phyloP scores from a whole-genome alignment of 2,888 invertebrate species.

The Gortyna flavago region DNA sequence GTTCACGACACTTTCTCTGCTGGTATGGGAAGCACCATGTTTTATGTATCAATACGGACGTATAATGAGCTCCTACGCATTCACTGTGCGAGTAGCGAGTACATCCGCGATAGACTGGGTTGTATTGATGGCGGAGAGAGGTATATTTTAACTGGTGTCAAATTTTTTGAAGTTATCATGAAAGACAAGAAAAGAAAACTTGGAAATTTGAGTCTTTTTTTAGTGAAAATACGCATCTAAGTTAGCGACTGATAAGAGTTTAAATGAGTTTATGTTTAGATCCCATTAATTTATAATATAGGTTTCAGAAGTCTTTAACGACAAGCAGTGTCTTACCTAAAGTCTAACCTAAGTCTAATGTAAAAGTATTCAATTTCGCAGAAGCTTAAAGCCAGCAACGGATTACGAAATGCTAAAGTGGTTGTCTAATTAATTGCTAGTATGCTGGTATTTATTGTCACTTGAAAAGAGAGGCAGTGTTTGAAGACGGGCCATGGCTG shows the following conservation, averaged over 20 bases:
- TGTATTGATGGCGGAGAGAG: constrained; percentile 39
- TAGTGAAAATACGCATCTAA: background rate
- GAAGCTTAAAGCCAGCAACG: too few species aligned
- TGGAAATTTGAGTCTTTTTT: background rate
- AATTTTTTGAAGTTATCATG: background rate
- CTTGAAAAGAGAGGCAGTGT: too few species aligned
- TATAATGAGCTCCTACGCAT: constrained; percentile 66
- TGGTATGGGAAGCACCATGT: constrained; percentile 62
- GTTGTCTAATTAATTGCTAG: too few species aligned
- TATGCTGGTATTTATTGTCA: too few species aligned
- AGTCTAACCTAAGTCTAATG: too few species aligned
- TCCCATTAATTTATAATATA: too few species aligned
- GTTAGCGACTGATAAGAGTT: background rate
- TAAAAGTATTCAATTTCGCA: too few species aligned
- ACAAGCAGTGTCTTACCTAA: too few species aligned
- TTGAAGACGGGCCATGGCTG: too few species aligned
- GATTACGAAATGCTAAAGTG: too few species aligned
- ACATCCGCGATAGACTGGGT: constrained; percentile 58
- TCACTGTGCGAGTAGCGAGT: constrained; percentile 37
- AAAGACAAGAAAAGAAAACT: background rate
- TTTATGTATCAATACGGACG: constrained; percentile 65
- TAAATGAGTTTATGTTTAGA: background rate
- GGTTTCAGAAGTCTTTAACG: too few species aligned
- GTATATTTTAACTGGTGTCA: background rate
- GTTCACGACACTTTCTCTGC: constrained; percentile 73